Evolutionary conservation across 2,113 vertebrate genomes (phyloP).

Genomic region (Atlantisia rogersi): DNA sequence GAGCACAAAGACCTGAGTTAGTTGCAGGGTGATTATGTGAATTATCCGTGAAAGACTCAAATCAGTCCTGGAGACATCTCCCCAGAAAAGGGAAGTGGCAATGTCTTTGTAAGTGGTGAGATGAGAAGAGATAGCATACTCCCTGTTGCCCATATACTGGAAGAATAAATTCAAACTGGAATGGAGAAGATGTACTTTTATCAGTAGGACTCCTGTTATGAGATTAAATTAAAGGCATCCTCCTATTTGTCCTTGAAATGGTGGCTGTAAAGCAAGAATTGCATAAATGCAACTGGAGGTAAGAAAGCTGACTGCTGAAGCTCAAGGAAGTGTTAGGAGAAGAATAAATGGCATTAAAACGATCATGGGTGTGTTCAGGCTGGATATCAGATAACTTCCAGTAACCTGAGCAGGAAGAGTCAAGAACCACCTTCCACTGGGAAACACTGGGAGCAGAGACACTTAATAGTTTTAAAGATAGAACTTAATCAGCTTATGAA

Average conservation of each 20-base stretch:
- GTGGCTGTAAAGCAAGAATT: background rate
- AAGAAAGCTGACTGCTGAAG: background rate
- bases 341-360: background rate
- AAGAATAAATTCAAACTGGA: background rate
- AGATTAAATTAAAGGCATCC: background rate
- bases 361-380: background rate
- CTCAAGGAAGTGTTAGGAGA: background rate
- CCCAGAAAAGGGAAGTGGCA: background rate
- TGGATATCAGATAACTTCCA: background rate
- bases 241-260: background rate
- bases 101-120: background rate
- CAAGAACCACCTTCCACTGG: background rate
- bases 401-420: background rate
- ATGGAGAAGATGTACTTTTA: rapidly evolving
- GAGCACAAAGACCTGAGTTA: background rate
- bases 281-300: background rate
- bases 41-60: background rate
- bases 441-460: background rate
- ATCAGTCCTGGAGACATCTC: background rate
- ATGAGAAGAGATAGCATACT: background rate
- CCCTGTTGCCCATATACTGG: background rate
- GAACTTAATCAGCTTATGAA: background rate
- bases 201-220: background rate
- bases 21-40: background rate
- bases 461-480: background rate